phyloP scores from a whole-genome alignment of 2,888 invertebrate genomes.

The Drosophila maculinotata region DNA sequence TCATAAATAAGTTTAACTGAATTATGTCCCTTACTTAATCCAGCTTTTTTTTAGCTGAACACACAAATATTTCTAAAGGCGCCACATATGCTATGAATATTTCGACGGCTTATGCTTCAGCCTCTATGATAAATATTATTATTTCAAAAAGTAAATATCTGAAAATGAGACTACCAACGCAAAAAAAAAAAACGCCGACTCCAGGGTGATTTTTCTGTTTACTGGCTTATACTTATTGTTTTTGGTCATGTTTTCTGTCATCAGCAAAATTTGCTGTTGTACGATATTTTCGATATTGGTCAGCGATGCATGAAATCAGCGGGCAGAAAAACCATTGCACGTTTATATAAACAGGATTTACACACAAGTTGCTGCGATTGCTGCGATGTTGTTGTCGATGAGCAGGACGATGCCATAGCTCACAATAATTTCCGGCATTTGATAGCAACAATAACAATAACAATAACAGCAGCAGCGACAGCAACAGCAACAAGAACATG shows the following conservation, averaged over 20 bases:
- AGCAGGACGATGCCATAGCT: conserved; percentile 54
- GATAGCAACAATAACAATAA: conserved; percentile 60
- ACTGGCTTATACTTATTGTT: conserved; percentile 28
- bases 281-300: conserved; percentile 41
- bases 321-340: conserved; percentile 24
- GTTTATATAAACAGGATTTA: conserved; percentile 72
- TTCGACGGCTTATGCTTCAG: neutral
- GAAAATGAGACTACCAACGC: neutral
- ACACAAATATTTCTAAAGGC: no score
- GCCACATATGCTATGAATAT: no score
- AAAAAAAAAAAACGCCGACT: neutral
- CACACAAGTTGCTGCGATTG: conserved; percentile 59
- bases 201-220: neutral
- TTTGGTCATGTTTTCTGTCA: conserved; percentile 24
- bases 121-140: no score
- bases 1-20: no score
- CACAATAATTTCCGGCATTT: conserved; percentile 80
- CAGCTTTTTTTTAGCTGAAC: no score
- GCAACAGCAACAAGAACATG: no score
- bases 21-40: no score
- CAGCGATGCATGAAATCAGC: conserved; percentile 75
- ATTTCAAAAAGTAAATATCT: neutral
- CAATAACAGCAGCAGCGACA: conserved; percentile 10
- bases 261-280: conserved; percentile 25
- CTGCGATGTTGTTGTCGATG: conserved; percentile 48